Conservation (phyloP, 2,113 vertebrate species). For the Aldabrachelys gigantea region DNA sequence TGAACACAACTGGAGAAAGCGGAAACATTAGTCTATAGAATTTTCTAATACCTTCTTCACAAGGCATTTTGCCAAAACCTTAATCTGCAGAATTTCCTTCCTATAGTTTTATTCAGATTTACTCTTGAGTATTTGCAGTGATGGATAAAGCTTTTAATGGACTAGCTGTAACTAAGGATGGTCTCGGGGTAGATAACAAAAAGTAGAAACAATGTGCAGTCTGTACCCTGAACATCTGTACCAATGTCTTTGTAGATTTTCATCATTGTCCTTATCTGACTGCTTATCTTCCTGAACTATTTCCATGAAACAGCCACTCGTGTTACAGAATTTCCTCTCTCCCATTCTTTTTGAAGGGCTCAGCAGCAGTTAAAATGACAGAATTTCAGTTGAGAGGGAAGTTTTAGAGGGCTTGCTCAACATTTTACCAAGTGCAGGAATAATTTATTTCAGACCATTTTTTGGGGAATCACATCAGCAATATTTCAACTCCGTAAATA, state of each 20-base stretch:
- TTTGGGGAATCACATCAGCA: constrained; percentile 37
- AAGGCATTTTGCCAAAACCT: constrained; percentile 51
- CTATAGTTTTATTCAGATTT: constrained; percentile 39
- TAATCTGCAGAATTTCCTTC: constrained; percentile 64
- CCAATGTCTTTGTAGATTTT: background rate
- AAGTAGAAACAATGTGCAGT: background rate
- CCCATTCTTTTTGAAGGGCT: background rate
- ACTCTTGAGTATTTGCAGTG: constrained; percentile 44
- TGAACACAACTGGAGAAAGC: constrained; percentile 36
- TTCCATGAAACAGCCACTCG: constrained; percentile 11
- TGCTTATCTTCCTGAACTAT: constrained; percentile 24
- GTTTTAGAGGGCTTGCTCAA: background rate
- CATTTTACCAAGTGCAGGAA: background rate
- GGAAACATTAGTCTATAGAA: too few relatives aligned
- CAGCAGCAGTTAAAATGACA: constrained; percentile 25
- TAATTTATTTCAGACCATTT: constrained; percentile 35
- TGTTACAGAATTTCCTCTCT: background rate
- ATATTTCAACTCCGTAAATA: constrained; percentile 11
- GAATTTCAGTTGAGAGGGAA: constrained; percentile 16
- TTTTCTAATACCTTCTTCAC: constrained; percentile 54
- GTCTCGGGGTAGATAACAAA: constrained; percentile 26
- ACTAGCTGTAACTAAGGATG: constrained; percentile 14
- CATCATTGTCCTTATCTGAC: background rate
- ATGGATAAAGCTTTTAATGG: constrained; percentile 37
- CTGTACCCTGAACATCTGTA: constrained; percentile 14